A percentile compares a stretch with the other conserved stretches of the same genome.
phyloP scores from a whole-genome alignment of 2,113 vertebrate genomes.

The Macaca mulatta region DNA sequence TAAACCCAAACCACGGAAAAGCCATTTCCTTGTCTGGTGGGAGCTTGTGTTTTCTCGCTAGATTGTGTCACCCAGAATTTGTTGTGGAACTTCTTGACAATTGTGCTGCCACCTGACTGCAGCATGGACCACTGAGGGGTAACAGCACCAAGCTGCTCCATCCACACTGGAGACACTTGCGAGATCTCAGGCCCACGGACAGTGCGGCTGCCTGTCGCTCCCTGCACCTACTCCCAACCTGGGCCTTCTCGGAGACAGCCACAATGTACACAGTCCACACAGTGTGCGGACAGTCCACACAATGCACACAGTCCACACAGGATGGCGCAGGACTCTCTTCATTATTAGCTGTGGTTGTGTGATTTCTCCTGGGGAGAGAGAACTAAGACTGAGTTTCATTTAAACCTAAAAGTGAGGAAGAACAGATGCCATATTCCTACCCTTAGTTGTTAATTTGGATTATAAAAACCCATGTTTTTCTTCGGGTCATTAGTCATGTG shows the following conservation, averaged over 20 bases:
- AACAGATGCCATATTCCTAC: not conserved
- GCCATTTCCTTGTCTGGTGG: not conserved
- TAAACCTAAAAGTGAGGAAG: not conserved
- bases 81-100: not conserved
- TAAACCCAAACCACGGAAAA: not conserved
- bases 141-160: fast-evolving
- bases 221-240: fast-evolving
- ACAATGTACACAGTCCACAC: fast-evolving
- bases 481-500: not conserved
- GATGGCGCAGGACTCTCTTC: not conserved
- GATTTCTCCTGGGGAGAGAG: not conserved
- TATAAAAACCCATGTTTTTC: not conserved
- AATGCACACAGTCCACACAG: too few species aligned
- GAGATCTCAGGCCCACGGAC: not conserved
- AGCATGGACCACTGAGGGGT: not conserved
- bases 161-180: not conserved
- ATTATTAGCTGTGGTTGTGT: not conserved
- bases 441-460: not conserved
- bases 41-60: not conserved
- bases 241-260: not conserved
- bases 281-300: too few species aligned
- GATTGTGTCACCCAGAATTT: not conserved
- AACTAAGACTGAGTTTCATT: not conserved
- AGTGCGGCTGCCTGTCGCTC: not conserved
- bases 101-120: not conserved